Base-by-base conservation (phyloP, 2,797 vertebrate genomes). In the Xiphorhynchus erythropygius region DNA sequence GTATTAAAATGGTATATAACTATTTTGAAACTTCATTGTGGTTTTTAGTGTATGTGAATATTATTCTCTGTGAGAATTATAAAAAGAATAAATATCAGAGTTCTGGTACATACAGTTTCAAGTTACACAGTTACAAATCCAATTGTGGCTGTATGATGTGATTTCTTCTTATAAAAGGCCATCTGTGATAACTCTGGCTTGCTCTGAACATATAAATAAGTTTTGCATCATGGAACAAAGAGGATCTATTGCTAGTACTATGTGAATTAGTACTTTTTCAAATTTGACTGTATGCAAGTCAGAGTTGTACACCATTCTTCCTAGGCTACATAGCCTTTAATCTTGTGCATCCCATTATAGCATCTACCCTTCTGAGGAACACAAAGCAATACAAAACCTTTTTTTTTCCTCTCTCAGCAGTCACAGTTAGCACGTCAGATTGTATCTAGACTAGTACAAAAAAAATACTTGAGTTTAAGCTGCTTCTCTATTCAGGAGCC, bases 91-190 rank as follows among this genome's bases (percentile, higher is more conserved):
- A 62, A 93, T 92, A 89, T 83, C 65, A 75, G 55, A 3, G 10
- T 17, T 81, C 84, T 79, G 44, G 21, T 55, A 75, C 81, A 89
- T 67, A 30, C n/a, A 89, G 23, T 91, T 96, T 65, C 44, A 89
- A 82, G 53, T 76, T 83, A 73, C 57, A 89, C 64, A 94, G 74
- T 74, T 96, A 73, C 65, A 97, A 96, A 96, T 90, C 37, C 82
- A 94, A 57, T 74, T 89, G 21, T 60, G 23, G 6, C 85, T 85
- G 10, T 76, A 52, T 84, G 70, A 42, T 41, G 13, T 59, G 78
- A 80, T 85, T 50, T 92, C 18, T 76, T 63, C 68, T 83, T 90
- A 52, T 78, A 94, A 89, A 96, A 89, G 44, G 25, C 32, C 77
- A 84, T 92, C 87, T 95, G 49, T 32, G 13, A 46, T 57, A 87